Percentiles rank a stretch among this genome's conserved stretches.
Evolutionary conservation across 2,797 vertebrate genomes (phyloP).

Genomic region (Cygnus olor): DNA sequence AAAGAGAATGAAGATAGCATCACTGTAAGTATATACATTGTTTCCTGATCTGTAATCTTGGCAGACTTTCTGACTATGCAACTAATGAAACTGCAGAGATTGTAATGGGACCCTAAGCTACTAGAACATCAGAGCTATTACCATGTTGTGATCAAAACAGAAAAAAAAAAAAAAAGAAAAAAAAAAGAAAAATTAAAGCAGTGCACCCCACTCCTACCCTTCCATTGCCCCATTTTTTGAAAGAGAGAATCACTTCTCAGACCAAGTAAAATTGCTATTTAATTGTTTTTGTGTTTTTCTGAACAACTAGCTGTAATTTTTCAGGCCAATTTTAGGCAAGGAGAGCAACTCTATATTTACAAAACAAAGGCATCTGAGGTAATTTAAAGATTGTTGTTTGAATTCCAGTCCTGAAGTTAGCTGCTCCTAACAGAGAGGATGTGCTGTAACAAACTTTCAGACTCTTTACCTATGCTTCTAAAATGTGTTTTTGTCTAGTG

Average conservation of each 20-base stretch:
- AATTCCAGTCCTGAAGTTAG: not conserved
- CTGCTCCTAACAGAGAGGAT: not conserved
- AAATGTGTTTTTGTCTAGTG: not conserved
- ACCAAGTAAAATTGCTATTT: not conserved
- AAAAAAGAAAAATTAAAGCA: not conserved
- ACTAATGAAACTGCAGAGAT: not conserved
- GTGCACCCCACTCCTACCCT: rapidly evolving
- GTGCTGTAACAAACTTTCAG: not conserved
- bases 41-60: constrained; percentile 18
- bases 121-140: not conserved
- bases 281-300: not conserved
- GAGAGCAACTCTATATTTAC: not conserved
- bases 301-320: not conserved
- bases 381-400: not conserved
- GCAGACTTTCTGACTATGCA: not conserved
- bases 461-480: not conserved
- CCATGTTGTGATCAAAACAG: not conserved
- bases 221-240: not conserved
- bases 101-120: not conserved
- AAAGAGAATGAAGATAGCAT: constrained; percentile 88
- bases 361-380: not conserved
- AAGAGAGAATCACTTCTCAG: not conserved
- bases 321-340: not conserved
- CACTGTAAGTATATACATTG: constrained; percentile 85
- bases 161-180: not conserved